Conservation (phyloP, 2,113 vertebrate species). For the Phyllopteryx taeniolatus region DNA sequence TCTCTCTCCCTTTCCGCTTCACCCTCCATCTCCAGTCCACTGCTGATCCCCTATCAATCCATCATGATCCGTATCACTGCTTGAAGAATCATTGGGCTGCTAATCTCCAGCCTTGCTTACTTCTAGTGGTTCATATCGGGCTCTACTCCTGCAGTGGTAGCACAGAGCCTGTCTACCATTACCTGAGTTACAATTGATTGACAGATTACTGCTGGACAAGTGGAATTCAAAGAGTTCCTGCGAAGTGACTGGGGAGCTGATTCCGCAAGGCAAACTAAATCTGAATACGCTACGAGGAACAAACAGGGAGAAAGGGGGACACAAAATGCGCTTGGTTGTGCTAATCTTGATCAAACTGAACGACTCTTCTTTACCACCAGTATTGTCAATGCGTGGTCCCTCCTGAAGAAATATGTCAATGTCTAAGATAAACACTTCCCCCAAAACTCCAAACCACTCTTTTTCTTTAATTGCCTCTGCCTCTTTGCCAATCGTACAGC, state of each 20-base stretch:
- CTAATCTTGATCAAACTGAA: conserved; percentile 29
- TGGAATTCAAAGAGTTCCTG: conserved; percentile 45
- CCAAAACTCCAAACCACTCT: conserved; percentile 8
- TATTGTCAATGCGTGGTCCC: conserved; percentile 15
- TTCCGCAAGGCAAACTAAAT: conserved; percentile 25
- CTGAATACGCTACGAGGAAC: not conserved
- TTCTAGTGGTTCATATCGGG: conserved; percentile 52
- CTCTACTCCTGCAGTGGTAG: conserved; percentile 61
- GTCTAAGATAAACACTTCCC: conserved; percentile 25
- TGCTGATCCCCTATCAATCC: conserved; percentile 20
- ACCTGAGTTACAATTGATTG: conserved; percentile 42
- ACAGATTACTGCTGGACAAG: conserved; percentile 53
- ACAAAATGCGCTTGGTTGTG: conserved; percentile 1
- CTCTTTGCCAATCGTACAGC: conserved; percentile 54
- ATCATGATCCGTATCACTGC: conserved; percentile 28
- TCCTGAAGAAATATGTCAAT: conserved; percentile 33
- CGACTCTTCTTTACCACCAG: conserved; percentile 6
- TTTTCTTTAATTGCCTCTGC: conserved; percentile 68
- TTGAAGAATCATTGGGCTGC: conserved; percentile 36
- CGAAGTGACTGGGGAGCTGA: conserved; percentile 36
- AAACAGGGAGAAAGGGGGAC: not conserved
- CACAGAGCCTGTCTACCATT: not conserved
- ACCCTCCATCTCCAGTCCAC: not conserved
- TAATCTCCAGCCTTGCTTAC: conserved; percentile 42
- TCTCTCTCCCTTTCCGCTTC: not conserved